Conservation (phyloP, 2,888 invertebrate genomes). For the Dolomedes plantarius region DNA sequence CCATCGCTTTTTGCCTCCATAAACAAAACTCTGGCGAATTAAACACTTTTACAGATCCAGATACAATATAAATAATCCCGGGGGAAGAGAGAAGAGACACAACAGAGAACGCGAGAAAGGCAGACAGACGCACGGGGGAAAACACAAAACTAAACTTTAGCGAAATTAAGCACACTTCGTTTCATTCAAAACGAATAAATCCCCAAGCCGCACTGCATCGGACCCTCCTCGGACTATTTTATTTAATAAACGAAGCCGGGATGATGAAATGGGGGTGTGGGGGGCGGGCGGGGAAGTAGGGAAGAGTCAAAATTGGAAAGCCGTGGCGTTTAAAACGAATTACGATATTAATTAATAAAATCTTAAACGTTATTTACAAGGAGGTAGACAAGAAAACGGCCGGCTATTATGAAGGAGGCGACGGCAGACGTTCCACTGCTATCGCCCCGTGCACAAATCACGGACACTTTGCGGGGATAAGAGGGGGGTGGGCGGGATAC, state of each 20-base stretch:
- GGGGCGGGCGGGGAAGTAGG: background rate
- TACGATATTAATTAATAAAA: constrained; percentile 70
- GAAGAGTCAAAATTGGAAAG: background rate
- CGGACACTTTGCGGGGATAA: constrained; percentile 41
- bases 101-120: too few species aligned
- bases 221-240: background rate
- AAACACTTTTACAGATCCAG: constrained; percentile 4
- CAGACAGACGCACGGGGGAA: background rate
- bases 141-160: background rate
- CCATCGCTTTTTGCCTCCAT: too few species aligned
- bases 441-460: constrained; percentile 57
- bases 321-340: constrained; percentile 63
- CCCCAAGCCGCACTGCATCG: background rate
- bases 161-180: constrained; percentile 12
- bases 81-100: too few species aligned
- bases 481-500: constrained; percentile 8
- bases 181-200: constrained; percentile 18
- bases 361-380: constrained; percentile 58
- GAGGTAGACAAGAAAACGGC: constrained; percentile 43
- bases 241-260: constrained; percentile 26
- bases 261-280: constrained; percentile 13
- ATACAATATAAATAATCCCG: background rate
- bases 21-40: background rate
- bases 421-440: constrained; percentile 29
- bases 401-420: background rate